Percentiles rank a stretch among this genome's conserved stretches.
phyloP scores from a whole-genome alignment of 2,113 vertebrate genomes.

The Hipposideros armiger region DNA sequence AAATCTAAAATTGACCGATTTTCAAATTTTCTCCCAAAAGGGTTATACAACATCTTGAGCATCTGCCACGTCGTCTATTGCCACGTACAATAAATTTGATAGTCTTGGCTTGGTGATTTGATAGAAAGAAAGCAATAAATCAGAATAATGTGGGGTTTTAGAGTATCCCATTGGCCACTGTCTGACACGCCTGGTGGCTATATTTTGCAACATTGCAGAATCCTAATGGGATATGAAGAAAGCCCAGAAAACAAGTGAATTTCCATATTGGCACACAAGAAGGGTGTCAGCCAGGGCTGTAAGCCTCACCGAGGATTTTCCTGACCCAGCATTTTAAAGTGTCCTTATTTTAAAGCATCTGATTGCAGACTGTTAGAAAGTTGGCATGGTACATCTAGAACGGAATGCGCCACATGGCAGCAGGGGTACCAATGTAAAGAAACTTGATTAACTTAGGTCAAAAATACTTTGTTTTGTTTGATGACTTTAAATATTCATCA shows the following conservation, averaged over 20 bases:
- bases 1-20: background rate
- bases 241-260: background rate
- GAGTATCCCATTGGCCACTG: background rate
- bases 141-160: background rate
- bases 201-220: background rate
- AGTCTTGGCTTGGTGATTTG: background rate
- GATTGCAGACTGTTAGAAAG: background rate
- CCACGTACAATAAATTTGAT: background rate
- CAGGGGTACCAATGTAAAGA: background rate
- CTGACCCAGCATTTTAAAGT: background rate
- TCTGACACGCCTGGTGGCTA: background rate
- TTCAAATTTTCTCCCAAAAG: background rate
- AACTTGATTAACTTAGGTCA: background rate
- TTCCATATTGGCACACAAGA: background rate
- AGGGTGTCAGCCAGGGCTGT: background rate
- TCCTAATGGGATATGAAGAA: background rate
- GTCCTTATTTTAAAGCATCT: background rate
- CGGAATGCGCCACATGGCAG: background rate
- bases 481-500: background rate
- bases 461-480: background rate
- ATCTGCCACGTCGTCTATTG: background rate
- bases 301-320: background rate
- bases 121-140: constrained; percentile 21
- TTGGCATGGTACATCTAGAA: background rate
- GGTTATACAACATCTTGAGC: background rate